These are phyloP conservation scores for Emmelina monodactyla DNA, from an alignment of 2,888 invertebrate genomes.

Conservation along the genomic window DNA sequence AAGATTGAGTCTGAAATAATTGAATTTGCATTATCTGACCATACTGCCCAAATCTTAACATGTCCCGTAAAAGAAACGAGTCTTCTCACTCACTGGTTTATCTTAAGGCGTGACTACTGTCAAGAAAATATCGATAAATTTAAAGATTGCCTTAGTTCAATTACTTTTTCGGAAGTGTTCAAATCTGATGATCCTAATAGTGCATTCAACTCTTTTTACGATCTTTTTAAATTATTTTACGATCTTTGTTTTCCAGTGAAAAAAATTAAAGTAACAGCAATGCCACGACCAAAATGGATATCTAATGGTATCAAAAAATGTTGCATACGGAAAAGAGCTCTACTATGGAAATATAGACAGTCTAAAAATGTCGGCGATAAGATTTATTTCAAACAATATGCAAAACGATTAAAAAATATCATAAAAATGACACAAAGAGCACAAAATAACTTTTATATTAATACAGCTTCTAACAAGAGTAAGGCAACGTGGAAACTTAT, in stretches of 20 bases:
- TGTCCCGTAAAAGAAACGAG: constrained; percentile 1
- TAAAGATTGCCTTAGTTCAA: not conserved
- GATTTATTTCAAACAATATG: not conserved
- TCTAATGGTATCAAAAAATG: constrained; percentile 2
- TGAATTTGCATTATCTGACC: constrained; percentile 1
- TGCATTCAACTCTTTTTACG: not conserved
- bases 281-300: not conserved
- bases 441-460: not conserved
- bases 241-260: not conserved
- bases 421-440: not conserved
- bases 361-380: not conserved
- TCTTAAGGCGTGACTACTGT: not conserved
- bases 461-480: not conserved
- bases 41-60: constrained; percentile 1
- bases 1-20: not conserved
- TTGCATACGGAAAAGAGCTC: constrained; percentile 1
- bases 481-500: not conserved
- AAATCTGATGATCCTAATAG: not conserved
- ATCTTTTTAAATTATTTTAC: not conserved
- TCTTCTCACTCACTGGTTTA: not conserved
- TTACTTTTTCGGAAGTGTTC: not conserved
- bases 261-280: not conserved
- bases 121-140: not conserved
- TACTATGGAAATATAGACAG: constrained; percentile 1
- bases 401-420: not conserved